Conservation (phyloP, 2,888 invertebrate species). For the Flexamia atlantica region DNA sequence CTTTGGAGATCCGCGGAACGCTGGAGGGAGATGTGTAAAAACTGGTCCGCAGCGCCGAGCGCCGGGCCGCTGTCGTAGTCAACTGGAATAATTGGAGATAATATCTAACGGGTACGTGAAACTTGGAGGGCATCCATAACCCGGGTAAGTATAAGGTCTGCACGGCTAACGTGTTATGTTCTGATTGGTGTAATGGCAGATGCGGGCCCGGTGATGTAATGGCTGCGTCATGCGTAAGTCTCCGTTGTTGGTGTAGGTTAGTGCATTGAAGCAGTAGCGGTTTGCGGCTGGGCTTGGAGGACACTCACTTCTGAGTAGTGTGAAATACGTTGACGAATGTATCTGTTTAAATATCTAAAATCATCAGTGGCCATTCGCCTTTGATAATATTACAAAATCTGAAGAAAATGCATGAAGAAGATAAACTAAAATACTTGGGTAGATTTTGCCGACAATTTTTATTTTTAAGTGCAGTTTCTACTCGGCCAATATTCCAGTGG, state of each 20-base stretch:
- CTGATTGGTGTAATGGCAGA: slow-evolving; percentile 30
- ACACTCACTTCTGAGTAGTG: too few relatives aligned
- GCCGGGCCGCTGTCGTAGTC: slow-evolving; percentile 32
- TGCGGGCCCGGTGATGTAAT: slow-evolving; percentile 10
- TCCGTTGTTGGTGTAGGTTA: neutral
- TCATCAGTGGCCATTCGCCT: too few relatives aligned
- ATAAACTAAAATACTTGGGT: too few relatives aligned
- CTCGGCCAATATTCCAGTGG: too few relatives aligned
- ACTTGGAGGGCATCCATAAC: slow-evolving; percentile 41
- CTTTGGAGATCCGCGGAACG: neutral
- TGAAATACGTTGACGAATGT: too few relatives aligned
- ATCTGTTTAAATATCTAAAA: too few relatives aligned
- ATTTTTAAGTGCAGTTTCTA: too few relatives aligned
- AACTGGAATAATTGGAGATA: slow-evolving; percentile 59
- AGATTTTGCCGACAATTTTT: too few relatives aligned
- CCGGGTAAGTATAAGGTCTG: slow-evolving; percentile 49
- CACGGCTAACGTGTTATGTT: neutral
- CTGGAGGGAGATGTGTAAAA: slow-evolving; percentile 10
- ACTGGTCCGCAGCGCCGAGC: neutral
- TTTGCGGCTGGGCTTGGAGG: too few relatives aligned
- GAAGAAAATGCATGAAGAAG: too few relatives aligned
- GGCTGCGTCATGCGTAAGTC: neutral
- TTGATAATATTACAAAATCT: too few relatives aligned
- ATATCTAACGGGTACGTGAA: slow-evolving; percentile 48
- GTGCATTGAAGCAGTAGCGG: too few relatives aligned